Base-by-base conservation (phyloP, 2,797 vertebrate species). In the Buceros bicornis region DNA sequence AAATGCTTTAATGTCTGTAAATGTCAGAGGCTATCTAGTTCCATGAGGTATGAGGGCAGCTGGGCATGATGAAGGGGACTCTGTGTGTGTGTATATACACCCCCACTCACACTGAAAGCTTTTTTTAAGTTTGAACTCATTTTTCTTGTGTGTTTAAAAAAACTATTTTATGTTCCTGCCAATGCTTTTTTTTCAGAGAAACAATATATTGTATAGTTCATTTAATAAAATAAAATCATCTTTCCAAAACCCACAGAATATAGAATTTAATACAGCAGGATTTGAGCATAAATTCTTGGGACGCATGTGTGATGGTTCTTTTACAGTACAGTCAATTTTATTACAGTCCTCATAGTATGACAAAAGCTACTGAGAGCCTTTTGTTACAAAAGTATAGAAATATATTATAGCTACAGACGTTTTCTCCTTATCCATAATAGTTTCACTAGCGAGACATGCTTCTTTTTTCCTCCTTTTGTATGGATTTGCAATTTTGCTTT, bases 151-250 rank as follows among this genome's bases (percentile, higher is more conserved):
- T 83, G 78, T 79, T 79, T 93, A 70, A 84, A 96, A 94, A 90
- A 73, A 11, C 56, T 88, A 37, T 64, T 74, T 87, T 65, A 48
- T 71, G 86, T 96, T 93, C 89, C 86, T 91, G 79, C 65, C 25
- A 60, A 64, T 87, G 71, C 69, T 92, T 96, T 94, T 93, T 90
- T 77, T 97, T 93, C 70, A 85, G 89, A 92, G 64, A 95, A 96
- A 90, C 67, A 94, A 90, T 97, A 50, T 88, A 87, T 95, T 91
- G 72, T 69, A 8, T 77, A 90, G 69, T 88, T 97, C 77, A 85
- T 95, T 97, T 97, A 95, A 97, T 94, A 94, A 97, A 98, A 97
- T 96, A 93, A 94, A 94, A 88, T 74, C 37, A 15, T 82, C 86
- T 76, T 90, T 93, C 72, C 43, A 74, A 93, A 93, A 88, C 50